Conservation (phyloP, 2,797 vertebrate species). For the Australoheros facetus region DNA sequence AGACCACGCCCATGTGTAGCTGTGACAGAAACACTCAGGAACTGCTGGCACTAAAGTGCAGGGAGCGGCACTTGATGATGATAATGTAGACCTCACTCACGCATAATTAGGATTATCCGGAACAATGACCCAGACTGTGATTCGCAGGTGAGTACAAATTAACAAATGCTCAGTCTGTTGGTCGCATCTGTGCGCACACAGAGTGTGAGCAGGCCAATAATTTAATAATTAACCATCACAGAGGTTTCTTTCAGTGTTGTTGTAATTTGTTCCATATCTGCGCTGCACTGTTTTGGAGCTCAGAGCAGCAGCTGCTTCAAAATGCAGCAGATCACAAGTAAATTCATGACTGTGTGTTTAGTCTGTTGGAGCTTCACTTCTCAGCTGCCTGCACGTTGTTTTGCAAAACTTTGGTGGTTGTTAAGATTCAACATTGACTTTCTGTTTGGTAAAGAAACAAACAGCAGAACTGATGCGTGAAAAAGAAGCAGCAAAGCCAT, state of each 20-base stretch:
- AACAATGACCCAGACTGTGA: conserved; percentile 63
- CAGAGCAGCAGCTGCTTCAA: conserved; percentile 17
- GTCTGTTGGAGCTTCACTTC: neutral
- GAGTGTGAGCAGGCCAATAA: conserved; percentile 33
- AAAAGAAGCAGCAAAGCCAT: neutral
- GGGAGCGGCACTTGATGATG: conserved; percentile 50
- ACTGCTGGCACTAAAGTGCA: conserved; percentile 64
- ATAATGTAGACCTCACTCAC: conserved; percentile 58
- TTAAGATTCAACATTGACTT: neutral
- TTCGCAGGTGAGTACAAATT: conserved; percentile 73
- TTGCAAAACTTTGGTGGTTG: conserved; percentile 20
- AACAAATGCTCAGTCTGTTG: conserved; percentile 39
- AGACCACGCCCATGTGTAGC: conserved; percentile 65
- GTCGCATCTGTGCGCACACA: conserved; percentile 39
- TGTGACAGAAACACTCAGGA: conserved; percentile 64
- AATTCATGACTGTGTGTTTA: neutral
- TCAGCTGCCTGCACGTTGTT: conserved; percentile 25
- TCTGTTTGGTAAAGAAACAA: neutral
- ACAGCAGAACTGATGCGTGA: neutral
- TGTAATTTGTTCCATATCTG: conserved; percentile 33
- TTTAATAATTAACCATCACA: conserved; percentile 48
- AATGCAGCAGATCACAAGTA: conserved; percentile 17
- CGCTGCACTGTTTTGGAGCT: neutral
- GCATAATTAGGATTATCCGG: conserved; percentile 69
- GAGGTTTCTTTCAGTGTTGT: conserved; percentile 15